Conservation (phyloP, 2,888 invertebrate genomes). For the Tupiocoris notatus region DNA sequence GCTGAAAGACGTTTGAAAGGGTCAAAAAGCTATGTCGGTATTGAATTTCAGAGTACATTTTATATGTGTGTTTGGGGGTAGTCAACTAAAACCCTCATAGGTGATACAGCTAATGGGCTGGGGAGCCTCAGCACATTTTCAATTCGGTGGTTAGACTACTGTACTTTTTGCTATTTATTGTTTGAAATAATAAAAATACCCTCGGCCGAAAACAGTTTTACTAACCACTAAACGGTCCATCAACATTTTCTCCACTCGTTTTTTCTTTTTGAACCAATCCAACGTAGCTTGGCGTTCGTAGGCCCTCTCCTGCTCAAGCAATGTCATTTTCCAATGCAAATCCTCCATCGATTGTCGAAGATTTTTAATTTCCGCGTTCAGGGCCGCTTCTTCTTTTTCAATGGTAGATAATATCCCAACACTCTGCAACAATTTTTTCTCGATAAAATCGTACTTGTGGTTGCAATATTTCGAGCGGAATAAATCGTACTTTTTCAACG, state of each 20-base stretch:
- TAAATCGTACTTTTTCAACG: slow-evolving; percentile 18
- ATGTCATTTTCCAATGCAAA: slow-evolving; percentile 22
- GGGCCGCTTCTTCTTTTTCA: background rate
- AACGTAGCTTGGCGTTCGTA: slow-evolving; percentile 23
- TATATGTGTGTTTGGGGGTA: too few species aligned
- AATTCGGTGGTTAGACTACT: too few species aligned
- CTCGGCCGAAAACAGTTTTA: too few species aligned
- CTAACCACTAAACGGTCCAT: slow-evolving; percentile 14
- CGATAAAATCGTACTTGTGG: background rate
- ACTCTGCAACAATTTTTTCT: background rate
- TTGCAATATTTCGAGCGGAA: too few species aligned
- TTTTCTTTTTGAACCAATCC: slow-evolving; percentile 26
- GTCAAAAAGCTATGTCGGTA: too few species aligned
- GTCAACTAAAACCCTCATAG: too few species aligned
- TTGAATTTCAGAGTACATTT: too few species aligned
- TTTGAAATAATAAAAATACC: too few species aligned
- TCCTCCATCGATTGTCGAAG: slow-evolving; percentile 18
- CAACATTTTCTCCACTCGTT: slow-evolving; percentile 3
- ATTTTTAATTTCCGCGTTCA: background rate
- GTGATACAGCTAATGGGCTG: too few species aligned
- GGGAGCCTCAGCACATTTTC: too few species aligned
- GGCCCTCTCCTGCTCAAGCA: slow-evolving; percentile 13
- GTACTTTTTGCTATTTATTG: too few species aligned
- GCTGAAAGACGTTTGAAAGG: too few species aligned
- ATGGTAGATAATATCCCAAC: background rate